Base-by-base conservation (phyloP, 2,113 vertebrate species). In the Delphinus delphis region DNA sequence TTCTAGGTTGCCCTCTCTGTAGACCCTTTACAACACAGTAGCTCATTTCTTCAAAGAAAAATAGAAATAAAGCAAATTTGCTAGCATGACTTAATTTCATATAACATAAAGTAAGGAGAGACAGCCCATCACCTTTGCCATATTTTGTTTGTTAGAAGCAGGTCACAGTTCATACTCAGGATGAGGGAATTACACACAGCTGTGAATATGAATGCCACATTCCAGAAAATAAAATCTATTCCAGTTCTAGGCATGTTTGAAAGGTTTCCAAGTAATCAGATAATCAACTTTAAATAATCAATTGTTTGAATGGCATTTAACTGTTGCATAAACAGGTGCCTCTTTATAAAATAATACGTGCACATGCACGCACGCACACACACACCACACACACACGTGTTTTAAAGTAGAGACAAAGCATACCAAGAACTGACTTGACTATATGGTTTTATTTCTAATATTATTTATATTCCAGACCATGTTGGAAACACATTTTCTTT, bases 401-500 rank as follows among this genome's bases (percentile, higher is more conserved):
- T 83, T 94, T 74, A 88, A 76, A 95, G 38, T 44, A 81, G 26
- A 92, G 28, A 21, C 33, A 55, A 92, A 67, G 33, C 55, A 23
- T 79, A 13, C 41, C 36, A 80, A 18, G 79, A 88, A 83, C 23
- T 85, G 18, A n/a, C 41, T 96, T 63, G 21, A 50, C 20, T 60
- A 1, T 74, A 92, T 79, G 67, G 1, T 23, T 71, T 62, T 55
- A 25, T 33, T 90, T 74, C 33, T 53, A 67, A 86, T 55, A 53
- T 62, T 74, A 53, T 87, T 88, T 70, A 50, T 83, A 50, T 96
- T 91, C 55, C n/a, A 83, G 17, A 83, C n/a, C 31, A 73, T 81
- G 50, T 65, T 74, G 70, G 26, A 93, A 94, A 86, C 93, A 38
- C 3, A 50, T 88, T 62, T 82, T 60, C n/a, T 95, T 95, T 91